Evolutionary conservation across 2,888 invertebrate species (phyloP), one percentile per base, ranked within the genome.

Genomic region (Troides oblongomaculatus): DNA sequence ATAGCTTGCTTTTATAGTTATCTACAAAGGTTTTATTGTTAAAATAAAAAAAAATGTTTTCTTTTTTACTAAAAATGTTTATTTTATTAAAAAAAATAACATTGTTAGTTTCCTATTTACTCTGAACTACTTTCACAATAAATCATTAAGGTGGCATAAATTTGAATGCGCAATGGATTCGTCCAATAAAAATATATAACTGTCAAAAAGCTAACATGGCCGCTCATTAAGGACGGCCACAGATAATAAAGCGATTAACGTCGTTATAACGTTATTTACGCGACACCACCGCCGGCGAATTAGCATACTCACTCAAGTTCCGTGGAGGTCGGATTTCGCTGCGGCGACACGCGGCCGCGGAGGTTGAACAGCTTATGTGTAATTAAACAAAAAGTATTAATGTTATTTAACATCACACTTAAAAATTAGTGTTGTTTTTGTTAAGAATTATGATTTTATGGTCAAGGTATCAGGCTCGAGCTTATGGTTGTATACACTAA

Each of bases 241-340:
- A 78, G 78, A 80, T 83, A 81, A 85, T 84, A 79, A 82, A 86
- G 84, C 81, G 72, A 86, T 85, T 78, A 86, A 82, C 70, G 84
- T 85, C 84, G 73, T 73, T 74, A 70, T 71, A 59, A 64, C 71
- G 75, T 78, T 75, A 78, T 81, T 79, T 77, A 78, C 72, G 73
- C 69, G 68, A 70, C 62, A 72, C 72, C 72, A 72, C 60, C 67
- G 72, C 73, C 71, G 72, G 67, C n/a, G 64, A 71, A 79, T 79
- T 79, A 75, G 74, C 78, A 78, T 78, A 78, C 64, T 72, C 72
- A 70, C 72, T 71, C 71, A 46, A 62, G 72, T 73, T 74, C 67
- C 66, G 70, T 71, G 64, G 70, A 69, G 72, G 72, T 66, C 62
- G 59, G 50, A 62, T 66, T 70, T 66, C 56, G 70, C 70, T 63